Conservation (phyloP, 2,888 invertebrate species). For the Tiliacea aurago region DNA sequence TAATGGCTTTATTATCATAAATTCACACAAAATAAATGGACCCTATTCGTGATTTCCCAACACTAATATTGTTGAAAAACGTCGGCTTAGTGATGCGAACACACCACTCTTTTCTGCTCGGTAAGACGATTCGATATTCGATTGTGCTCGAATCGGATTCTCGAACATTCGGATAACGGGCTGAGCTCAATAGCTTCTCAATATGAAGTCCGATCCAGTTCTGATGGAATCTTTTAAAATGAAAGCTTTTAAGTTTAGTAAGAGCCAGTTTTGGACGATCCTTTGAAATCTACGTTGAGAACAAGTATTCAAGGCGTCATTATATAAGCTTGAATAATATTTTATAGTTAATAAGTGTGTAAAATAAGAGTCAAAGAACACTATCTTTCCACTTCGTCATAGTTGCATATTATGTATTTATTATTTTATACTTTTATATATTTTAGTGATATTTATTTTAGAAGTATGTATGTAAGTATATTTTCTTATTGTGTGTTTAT, state of each 20-base stretch:
- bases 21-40: slow-evolving; percentile 80
- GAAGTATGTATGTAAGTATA: too few relatives aligned
- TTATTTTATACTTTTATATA: too few relatives aligned
- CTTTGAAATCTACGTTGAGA: slow-evolving; percentile 11
- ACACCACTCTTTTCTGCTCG: slow-evolving; percentile 31
- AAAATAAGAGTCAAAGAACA: too few relatives aligned
- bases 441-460: too few relatives aligned
- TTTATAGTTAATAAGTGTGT: background rate
- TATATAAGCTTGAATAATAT: background rate
- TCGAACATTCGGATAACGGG: slow-evolving; percentile 36
- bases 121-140: slow-evolving; percentile 36
- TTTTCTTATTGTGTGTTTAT: too few relatives aligned
- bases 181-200: slow-evolving; percentile 36
- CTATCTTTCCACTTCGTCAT: too few relatives aligned
- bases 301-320: background rate
- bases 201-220: slow-evolving; percentile 39
- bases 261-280: slow-evolving; percentile 21
- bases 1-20: slow-evolving; percentile 82
- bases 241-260: slow-evolving; percentile 28
- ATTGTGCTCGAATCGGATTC: slow-evolving; percentile 40
- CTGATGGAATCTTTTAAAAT: slow-evolving; percentile 35
- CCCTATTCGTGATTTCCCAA: slow-evolving; percentile 75
- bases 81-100: slow-evolving; percentile 49
- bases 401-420: too few relatives aligned
- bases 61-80: slow-evolving; percentile 76